Percentiles rank a stretch among this genome's conserved stretches.
Evolutionary conservation across 2,797 vertebrate genomes (phyloP).

Genomic region (Sebastes miniatus): DNA sequence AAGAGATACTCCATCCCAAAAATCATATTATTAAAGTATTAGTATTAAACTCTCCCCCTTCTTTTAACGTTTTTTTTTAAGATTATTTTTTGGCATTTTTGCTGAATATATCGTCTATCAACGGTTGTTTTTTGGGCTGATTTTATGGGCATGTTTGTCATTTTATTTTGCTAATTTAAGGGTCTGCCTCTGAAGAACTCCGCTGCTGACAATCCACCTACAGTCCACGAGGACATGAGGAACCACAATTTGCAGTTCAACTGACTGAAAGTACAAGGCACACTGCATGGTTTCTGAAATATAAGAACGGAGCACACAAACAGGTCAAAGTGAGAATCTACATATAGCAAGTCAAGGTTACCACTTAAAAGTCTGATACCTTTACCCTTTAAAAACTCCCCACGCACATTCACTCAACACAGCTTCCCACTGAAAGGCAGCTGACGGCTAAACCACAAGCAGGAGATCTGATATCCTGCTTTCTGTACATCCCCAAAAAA

Average conservation of each 20-base stretch:
- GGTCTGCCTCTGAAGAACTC: no score
- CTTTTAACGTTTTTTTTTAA: no score
- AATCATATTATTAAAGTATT: background rate
- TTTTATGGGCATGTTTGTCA: no score
- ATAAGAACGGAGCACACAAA: background rate
- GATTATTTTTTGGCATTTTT: no score
- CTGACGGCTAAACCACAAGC: conserved; percentile 61
- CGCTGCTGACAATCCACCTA: no score
- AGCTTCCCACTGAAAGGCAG: conserved; percentile 42
- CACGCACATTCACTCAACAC: conserved; percentile 20
- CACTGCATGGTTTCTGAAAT: background rate
- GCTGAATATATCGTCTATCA: no score
- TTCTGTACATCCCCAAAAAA: conserved; percentile 23
- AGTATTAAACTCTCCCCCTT: background rate
- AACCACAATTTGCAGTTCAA: background rate
- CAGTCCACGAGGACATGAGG: background rate
- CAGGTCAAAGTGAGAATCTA: conserved; percentile 15
- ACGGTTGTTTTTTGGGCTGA: no score
- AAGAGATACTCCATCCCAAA: background rate
- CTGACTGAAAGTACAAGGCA: background rate
- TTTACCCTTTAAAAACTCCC: conserved; percentile 27
- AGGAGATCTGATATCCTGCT: conserved; percentile 60
- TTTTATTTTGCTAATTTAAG: no score
- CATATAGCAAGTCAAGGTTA: conserved; percentile 5
- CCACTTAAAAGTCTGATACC: conserved; percentile 19